phyloP scores from a whole-genome alignment of 2,113 vertebrate genomes.

The Lepus americanus region DNA sequence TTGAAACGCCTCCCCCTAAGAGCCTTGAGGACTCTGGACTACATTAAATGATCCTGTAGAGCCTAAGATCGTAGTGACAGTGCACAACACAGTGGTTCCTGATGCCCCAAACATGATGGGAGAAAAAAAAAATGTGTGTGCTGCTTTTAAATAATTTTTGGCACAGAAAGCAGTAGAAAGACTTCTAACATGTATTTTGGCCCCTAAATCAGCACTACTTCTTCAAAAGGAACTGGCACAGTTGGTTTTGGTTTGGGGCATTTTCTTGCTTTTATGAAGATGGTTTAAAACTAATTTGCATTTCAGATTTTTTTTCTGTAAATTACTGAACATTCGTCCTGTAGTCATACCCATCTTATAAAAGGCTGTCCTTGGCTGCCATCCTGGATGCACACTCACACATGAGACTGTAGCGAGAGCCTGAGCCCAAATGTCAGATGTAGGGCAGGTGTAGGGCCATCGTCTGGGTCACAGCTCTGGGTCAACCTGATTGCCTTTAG shows the following conservation, averaged over 20 bases:
- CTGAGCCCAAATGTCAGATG: constrained; percentile 51
- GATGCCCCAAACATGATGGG: not conserved
- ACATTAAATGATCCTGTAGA: not conserved
- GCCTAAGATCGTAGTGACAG: not conserved
- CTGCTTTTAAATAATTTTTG: constrained; percentile 61
- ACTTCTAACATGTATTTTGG: not conserved
- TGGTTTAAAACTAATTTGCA: constrained; percentile 56
- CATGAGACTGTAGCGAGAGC: not conserved
- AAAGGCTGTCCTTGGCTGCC: constrained; percentile 16
- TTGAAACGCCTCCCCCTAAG: not conserved
- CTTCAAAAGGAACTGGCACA: not conserved
- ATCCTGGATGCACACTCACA: not conserved
- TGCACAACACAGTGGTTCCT: no score
- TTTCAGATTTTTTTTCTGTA: constrained; percentile 40
- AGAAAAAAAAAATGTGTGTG: constrained; percentile 18
- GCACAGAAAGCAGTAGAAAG: not conserved
- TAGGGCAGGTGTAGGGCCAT: constrained; percentile 16
- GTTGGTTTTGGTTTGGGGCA: not conserved
- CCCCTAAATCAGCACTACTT: constrained; percentile 42
- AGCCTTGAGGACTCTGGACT: constrained; percentile 14
- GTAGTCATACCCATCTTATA: not conserved
- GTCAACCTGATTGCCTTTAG: not conserved
- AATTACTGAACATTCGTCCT: constrained; percentile 16
- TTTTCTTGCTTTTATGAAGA: constrained; percentile 23
- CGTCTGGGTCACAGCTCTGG: constrained; percentile 2